Base-by-base conservation (phyloP, 2,113 vertebrate genomes). In the Bufo bufo region DNA sequence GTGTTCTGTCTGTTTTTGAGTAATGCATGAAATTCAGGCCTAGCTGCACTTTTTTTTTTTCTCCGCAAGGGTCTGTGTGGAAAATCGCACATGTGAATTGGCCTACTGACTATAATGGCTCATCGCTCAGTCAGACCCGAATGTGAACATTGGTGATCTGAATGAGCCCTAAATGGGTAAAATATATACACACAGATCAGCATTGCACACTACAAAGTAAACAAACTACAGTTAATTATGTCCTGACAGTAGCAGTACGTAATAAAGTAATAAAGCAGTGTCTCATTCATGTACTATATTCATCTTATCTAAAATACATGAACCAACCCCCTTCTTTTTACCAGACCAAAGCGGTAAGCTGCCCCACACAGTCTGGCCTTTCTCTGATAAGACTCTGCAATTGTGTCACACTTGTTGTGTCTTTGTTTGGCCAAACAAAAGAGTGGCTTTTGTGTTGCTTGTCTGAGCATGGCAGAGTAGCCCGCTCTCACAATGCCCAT, bases 311-410 rank as follows among this genome's bases (percentile, higher is more conserved):
- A 23, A 69, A 10, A 13, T 50, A 50, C 45, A 6, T 20, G 0
- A 19, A 50, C 6, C 49, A 13, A 69, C 3, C 23, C 47, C 9
- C 49, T 33, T 72, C 19, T 33, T 58, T 4, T 69, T 52, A 81
- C 43, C 50, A 50, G 47, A 45, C 52, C 52, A 16, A 45, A 63
- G 56, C 72, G 11, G 20, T 33, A 49, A 19, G 69, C 75, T 84
- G 82, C 82, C 85, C 47, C 87, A 89, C 87, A 89, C 87, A 89
- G 87, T 90, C 92, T 94, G 58, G 23, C 59, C 93, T 92, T 94
- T 94, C 93, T 92, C 92, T 92, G 94, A 97, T 95, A 95, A 95
- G 95, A 95, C 97, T 96, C 97, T 96, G 96, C 94, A 96, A 96
- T 95, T 95, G 95, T 95, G 96, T 94, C 94, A 95, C 95, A 95